phyloP scores from a whole-genome alignment of 1,140 invertebrate species.

The Cylas formicarius region DNA sequence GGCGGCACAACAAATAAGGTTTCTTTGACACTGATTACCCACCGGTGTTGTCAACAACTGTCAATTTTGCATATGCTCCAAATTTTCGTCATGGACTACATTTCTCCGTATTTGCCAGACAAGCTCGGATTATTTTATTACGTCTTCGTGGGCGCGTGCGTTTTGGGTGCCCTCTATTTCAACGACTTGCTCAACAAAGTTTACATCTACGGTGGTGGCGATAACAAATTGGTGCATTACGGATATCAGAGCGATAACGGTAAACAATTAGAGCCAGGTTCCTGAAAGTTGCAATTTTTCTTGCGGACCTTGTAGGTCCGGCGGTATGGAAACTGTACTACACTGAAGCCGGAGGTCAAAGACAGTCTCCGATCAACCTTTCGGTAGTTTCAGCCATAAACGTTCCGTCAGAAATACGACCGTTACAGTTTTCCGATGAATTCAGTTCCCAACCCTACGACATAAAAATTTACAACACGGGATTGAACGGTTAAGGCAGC shows the following conservation, averaged over 20 bases:
- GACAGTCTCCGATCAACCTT: slow-evolving; percentile 34
- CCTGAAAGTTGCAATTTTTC: slow-evolving; percentile 6
- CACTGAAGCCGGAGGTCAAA: slow-evolving; percentile 18
- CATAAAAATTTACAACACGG: slow-evolving; percentile 29
- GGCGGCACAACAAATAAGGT: too few species aligned
- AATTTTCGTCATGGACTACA: slow-evolving; percentile 20
- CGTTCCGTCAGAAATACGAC: slow-evolving; percentile 19
- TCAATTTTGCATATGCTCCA: too few species aligned
- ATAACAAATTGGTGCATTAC: slow-evolving; percentile 14
- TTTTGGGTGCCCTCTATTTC: slow-evolving; percentile 16
- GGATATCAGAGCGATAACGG: slow-evolving; percentile 19
- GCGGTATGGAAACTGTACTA: slow-evolving; percentile 23
- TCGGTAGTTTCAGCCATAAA: slow-evolving; percentile 13
- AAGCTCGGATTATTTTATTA: slow-evolving; percentile 16
- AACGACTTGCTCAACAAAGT: slow-evolving; percentile 15
- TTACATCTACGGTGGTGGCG: not conserved
- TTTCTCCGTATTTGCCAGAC: slow-evolving; percentile 10
- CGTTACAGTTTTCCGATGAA: slow-evolving; percentile 29
- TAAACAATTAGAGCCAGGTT: slow-evolving; percentile 3
- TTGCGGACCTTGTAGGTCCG: too few species aligned
- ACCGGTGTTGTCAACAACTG: too few species aligned
- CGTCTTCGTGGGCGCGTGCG: slow-evolving; percentile 10
- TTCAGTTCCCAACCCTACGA: slow-evolving; percentile 25
- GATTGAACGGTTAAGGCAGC: slow-evolving; percentile 24
- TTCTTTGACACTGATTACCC: too few species aligned